Conservation (phyloP, 2,888 invertebrate species). For the Drosophila aldrichi region DNA sequence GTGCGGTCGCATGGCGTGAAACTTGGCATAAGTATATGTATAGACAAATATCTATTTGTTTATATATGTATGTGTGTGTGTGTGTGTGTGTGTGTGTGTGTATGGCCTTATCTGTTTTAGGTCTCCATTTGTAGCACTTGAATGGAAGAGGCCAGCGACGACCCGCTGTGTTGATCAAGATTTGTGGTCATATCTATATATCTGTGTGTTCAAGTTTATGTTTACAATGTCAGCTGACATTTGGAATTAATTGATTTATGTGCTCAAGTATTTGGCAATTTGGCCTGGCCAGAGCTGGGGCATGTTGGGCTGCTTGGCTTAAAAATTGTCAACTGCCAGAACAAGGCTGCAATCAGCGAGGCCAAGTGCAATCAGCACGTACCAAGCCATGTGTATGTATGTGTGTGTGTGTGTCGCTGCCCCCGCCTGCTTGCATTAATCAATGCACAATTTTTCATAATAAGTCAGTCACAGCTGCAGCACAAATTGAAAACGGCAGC, state of each 20-base stretch:
- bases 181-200: constrained; percentile 27
- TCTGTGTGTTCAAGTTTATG: constrained; percentile 51
- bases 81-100: constrained; percentile 1
- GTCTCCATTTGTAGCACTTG: constrained; percentile 17
- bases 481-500: constrained; percentile 49
- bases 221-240: constrained; percentile 71
- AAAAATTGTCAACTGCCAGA: constrained; percentile 24
- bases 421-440: constrained; percentile 43
- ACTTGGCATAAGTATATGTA: constrained; percentile 28
- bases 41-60: not conserved
- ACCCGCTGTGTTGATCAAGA: constrained; percentile 45
- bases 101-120: constrained; percentile 38
- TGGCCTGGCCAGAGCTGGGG: not conserved
- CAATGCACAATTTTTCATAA: constrained; percentile 76
- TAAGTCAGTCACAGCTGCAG: constrained; percentile 65
- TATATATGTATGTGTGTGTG: not conserved
- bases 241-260: constrained; percentile 78
- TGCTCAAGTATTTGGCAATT: constrained; percentile 49
- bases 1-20: constrained; percentile 37
- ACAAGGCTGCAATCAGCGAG: constrained; percentile 31
- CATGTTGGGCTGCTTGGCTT: constrained; percentile 1
- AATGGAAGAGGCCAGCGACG: not conserved
- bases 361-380: constrained; percentile 56
- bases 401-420: constrained; percentile 26
- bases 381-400: constrained; percentile 11